Evolutionary conservation across 2,888 invertebrate species (phyloP).

Genomic region (Coremacera marginata): DNA sequence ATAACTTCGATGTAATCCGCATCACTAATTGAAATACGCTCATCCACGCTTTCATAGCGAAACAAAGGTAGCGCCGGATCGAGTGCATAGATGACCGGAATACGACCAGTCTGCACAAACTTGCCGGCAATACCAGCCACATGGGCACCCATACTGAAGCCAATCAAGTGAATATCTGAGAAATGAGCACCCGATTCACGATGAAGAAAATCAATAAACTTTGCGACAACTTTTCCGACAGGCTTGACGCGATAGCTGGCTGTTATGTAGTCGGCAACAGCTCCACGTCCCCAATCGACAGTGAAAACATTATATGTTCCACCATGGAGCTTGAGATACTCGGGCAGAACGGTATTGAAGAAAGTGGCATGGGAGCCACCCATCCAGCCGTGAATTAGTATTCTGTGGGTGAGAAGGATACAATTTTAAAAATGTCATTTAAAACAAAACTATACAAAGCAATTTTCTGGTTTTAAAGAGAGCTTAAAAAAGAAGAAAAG

Average conservation of each 20-base stretch:
- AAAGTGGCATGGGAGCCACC: conserved; percentile 61
- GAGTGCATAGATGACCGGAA: conserved; percentile 69
- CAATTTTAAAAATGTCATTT: too few relatives aligned
- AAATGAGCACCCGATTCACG: conserved; percentile 70
- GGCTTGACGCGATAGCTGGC: conserved; percentile 68
- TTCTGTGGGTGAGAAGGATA: conserved; percentile 48
- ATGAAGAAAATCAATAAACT: conserved; percentile 76
- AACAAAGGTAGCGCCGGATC: conserved; percentile 75
- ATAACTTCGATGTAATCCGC: conserved; percentile 81
- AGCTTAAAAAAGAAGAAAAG: too few relatives aligned
- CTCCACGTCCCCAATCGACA: conserved; percentile 66
- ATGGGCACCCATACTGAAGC: conserved; percentile 75
- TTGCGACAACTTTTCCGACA: conserved; percentile 72
- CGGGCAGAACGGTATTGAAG: conserved; percentile 58
- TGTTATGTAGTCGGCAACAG: conserved; percentile 63
- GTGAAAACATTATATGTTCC: conserved; percentile 61
- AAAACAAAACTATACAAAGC: too few relatives aligned
- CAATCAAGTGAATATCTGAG: conserved; percentile 63
- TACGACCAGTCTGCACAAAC: conserved; percentile 57
- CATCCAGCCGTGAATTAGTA: conserved; percentile 66
- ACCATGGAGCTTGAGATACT: conserved; percentile 53
- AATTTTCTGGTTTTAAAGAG: too few relatives aligned
- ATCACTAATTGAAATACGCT: conserved; percentile 73
- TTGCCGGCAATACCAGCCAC: conserved; percentile 73
- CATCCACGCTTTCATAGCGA: conserved; percentile 56